These are phyloP conservation scores for Rugalucina vietnamica DNA, from an alignment of 2,888 invertebrate genomes.

Conservation along the genomic window DNA sequence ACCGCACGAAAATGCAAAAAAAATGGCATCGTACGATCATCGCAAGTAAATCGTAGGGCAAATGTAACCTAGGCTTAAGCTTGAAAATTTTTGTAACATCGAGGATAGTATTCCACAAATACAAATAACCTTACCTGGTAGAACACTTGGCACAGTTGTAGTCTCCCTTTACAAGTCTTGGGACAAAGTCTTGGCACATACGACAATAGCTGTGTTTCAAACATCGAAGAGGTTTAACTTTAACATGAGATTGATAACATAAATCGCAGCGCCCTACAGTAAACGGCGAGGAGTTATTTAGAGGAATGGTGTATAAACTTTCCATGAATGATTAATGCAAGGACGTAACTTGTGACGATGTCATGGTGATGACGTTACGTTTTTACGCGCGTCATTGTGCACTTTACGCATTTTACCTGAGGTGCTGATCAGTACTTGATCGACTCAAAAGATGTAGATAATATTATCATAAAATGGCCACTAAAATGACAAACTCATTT, in stretches of 20 bases:
- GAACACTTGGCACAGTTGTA: slow-evolving; percentile 56
- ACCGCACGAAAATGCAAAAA: neutral
- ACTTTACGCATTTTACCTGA: no score
- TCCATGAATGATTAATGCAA: neutral
- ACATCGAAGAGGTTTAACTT: slow-evolving; percentile 54
- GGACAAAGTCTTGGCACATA: slow-evolving; percentile 64
- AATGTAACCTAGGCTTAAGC: neutral
- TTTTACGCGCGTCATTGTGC: no score
- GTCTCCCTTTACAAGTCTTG: slow-evolving; percentile 60
- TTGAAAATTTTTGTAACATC: neutral
- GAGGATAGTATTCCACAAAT: neutral
- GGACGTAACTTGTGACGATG: neutral
- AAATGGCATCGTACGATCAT: neutral
- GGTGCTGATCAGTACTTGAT: no score
- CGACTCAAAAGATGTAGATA: no score
- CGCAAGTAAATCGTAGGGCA: neutral
- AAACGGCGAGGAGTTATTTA: neutral
- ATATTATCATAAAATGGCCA: no score
- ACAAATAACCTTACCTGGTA: neutral
- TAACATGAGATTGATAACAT: slow-evolving; percentile 57
- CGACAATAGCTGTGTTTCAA: slow-evolving; percentile 64
- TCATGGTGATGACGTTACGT: neutral
- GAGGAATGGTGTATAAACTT: neutral
- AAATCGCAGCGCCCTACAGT: slow-evolving; percentile 60
- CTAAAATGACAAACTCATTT: no score